Conservation (phyloP, 2,888 invertebrate genomes). For the Cephus rjabovi region DNA sequence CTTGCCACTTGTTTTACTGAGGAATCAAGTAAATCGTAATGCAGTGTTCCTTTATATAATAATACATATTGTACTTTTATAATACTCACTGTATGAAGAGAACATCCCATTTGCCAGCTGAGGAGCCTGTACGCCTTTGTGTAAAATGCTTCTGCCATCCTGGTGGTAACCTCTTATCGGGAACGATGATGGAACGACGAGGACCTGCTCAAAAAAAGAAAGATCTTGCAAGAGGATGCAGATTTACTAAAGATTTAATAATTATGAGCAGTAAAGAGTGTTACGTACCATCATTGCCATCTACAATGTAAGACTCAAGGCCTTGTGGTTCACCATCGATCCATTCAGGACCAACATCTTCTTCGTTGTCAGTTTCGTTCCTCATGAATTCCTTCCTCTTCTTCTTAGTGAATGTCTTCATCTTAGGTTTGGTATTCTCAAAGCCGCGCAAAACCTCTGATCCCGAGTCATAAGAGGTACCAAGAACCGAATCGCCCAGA, state of each 20-base stretch:
- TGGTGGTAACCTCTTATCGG: conserved; percentile 78
- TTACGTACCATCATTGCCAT: conserved; percentile 56
- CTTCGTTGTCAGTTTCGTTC: conserved; percentile 48
- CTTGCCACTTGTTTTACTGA: conserved; percentile 71
- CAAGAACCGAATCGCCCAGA: conserved; percentile 35
- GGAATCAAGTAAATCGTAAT: conserved; percentile 9
- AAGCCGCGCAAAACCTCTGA: conserved; percentile 51
- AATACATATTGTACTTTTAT: neutral
- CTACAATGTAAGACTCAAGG: conserved; percentile 59
- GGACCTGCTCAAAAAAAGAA: conserved; percentile 42
- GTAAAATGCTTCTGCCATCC: conserved; percentile 86
- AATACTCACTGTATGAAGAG: conserved; percentile 74
- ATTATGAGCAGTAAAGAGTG: neutral
- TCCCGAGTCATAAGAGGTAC: conserved; percentile 48
- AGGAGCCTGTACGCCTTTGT: conserved; percentile 75
- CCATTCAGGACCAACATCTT: conserved; percentile 59
- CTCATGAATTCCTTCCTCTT: conserved; percentile 44
- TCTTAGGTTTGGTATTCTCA: conserved; percentile 47
- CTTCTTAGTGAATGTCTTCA: conserved; percentile 45
- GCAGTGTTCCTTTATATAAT: neutral
- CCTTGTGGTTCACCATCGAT: conserved; percentile 61
- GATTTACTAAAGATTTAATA: neutral
- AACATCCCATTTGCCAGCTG: conserved; percentile 87
- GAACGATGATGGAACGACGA: conserved; percentile 73
- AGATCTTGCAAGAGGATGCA: neutral